These are phyloP conservation scores for Anguilla obscura DNA, from an alignment of 2,797 vertebrate genomes.

Conservation along the genomic window DNA sequence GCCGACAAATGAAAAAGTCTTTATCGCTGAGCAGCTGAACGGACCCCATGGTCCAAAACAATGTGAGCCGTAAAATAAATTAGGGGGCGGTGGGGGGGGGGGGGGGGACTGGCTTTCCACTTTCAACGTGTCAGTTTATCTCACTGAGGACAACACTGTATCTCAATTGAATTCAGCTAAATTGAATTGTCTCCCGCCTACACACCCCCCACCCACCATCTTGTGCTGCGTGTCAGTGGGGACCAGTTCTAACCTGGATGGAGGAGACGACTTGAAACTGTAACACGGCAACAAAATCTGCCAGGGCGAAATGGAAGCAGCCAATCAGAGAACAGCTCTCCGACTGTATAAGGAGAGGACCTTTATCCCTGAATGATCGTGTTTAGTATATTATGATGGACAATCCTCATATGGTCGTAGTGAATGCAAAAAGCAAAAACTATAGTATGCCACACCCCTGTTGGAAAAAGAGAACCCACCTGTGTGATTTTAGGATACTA, in stretches of 20 bases:
- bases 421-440: not conserved
- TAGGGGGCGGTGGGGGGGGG: conserved; percentile 17
- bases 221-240: not conserved
- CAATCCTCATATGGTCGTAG: not conserved
- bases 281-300: not conserved
- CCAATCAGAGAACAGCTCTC: not conserved
- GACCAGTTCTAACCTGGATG: not conserved
- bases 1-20: conserved; percentile 65
- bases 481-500: not conserved
- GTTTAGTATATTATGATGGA: not conserved
- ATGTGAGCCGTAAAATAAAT: conserved; percentile 50
- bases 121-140: conserved; percentile 42
- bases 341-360: not conserved
- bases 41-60: conserved; percentile 61
- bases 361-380: not conserved
- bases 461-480: not conserved
- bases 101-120: conserved; percentile 39
- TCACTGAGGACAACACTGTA: conserved; percentile 50
- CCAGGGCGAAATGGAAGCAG: not conserved
- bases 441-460: not conserved
- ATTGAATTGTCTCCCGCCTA: conserved; percentile 13
- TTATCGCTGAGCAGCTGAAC: conserved; percentile 63
- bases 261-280: not conserved
- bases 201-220: not conserved
- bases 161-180: conserved; percentile 2